Conservation (phyloP, 2,888 invertebrate genomes). For the Athrips mouffetella region DNA sequence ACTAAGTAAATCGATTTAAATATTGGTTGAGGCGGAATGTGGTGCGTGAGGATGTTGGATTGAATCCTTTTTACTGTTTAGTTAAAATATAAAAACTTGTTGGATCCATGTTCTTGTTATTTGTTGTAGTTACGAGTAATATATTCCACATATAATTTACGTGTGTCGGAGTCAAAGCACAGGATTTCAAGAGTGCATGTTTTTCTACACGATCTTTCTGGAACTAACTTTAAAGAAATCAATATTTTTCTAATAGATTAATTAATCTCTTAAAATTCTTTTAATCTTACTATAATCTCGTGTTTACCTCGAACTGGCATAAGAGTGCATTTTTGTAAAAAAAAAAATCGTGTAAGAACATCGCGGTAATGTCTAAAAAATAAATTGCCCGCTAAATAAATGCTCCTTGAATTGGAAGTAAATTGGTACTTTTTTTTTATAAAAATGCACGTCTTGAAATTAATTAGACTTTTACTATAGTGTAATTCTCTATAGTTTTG, state of each 20-base stretch:
- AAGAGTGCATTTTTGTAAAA: slow-evolving; percentile 52
- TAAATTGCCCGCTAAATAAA: too few species aligned
- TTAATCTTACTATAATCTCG: slow-evolving; percentile 38
- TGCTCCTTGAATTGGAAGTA: too few species aligned
- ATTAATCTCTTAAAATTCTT: slow-evolving; percentile 38
- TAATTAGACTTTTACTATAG: slow-evolving; percentile 54
- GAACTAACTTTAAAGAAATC: slow-evolving; percentile 31
- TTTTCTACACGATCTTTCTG: slow-evolving; percentile 41
- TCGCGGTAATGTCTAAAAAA: too few species aligned
- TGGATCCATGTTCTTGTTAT: slow-evolving; percentile 19
- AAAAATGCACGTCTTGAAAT: slow-evolving; percentile 48
- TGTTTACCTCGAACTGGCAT: slow-evolving; percentile 24
- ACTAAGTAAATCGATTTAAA: slow-evolving; percentile 11
- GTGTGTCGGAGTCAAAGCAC: slow-evolving; percentile 37
- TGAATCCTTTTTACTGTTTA: slow-evolving; percentile 14
- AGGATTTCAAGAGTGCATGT: slow-evolving; percentile 37
- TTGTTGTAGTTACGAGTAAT: slow-evolving; percentile 29
- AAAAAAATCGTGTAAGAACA: too few species aligned
- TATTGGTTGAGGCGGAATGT: slow-evolving; percentile 20
- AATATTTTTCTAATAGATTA: slow-evolving; percentile 64
- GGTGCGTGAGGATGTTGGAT: slow-evolving; percentile 13
- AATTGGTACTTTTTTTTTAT: too few species aligned
- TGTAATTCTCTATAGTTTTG: slow-evolving; percentile 58
- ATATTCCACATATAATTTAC: slow-evolving; percentile 32
- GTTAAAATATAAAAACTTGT: slow-evolving; percentile 22